Conservation (phyloP, 2,888 invertebrate species). For the Orthosia gothica region DNA sequence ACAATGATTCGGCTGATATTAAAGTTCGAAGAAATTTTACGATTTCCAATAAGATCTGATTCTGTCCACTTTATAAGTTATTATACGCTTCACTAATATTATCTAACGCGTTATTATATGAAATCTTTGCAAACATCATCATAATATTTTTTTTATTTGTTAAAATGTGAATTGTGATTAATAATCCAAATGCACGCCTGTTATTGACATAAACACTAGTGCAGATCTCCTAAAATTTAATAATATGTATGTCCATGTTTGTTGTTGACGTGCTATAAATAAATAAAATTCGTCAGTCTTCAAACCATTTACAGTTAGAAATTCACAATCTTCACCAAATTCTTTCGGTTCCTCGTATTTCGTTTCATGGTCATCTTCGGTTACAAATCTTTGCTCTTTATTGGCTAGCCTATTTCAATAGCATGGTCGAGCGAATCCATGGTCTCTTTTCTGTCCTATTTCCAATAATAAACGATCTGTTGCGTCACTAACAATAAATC, state of each 20-base stretch:
- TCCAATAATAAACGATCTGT: conserved; percentile 35
- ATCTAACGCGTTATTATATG: background rate
- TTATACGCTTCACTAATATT: background rate
- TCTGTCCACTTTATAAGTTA: conserved; percentile 18
- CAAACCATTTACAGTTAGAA: background rate
- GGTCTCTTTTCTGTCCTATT: conserved; percentile 52
- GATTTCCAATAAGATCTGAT: conserved; percentile 3
- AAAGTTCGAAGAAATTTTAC: background rate
- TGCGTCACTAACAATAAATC: conserved; percentile 49
- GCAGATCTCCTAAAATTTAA: no score
- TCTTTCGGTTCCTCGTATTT: background rate
- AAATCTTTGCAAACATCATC: background rate
- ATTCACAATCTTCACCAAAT: background rate
- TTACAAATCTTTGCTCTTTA: conserved; percentile 26
- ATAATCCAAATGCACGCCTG: no score
- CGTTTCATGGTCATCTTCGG: background rate
- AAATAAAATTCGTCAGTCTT: no score
- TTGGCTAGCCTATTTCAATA: conserved; percentile 40
- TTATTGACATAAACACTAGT: no score
- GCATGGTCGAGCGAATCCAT: conserved; percentile 25
- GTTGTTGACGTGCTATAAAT: no score
- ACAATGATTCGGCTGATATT: background rate
- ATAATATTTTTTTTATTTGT: no score
- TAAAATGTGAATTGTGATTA: no score
- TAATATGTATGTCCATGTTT: no score